These are phyloP conservation scores for Choristoneura rosaceana DNA, from an alignment of 2,888 invertebrate species.

Conservation along the genomic window DNA sequence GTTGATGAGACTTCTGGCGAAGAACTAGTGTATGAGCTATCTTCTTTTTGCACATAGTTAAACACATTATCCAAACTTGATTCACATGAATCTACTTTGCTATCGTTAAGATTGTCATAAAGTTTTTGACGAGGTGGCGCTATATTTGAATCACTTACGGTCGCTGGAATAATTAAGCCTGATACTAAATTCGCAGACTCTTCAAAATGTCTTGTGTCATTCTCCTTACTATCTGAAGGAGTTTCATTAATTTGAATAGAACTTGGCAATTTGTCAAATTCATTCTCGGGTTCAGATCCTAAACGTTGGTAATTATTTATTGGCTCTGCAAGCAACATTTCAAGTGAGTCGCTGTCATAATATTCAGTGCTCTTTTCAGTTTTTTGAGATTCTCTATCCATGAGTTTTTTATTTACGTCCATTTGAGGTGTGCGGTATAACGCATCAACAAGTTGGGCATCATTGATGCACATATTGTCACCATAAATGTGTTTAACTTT, in stretches of 20 bases:
- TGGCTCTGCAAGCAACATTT: constrained; percentile 61
- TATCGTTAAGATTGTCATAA: constrained; percentile 50
- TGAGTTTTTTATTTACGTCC: constrained; percentile 70
- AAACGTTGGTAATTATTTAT: constrained; percentile 32
- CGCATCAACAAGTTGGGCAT: constrained; percentile 68
- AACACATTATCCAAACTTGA: constrained; percentile 62
- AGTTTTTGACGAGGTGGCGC: background rate
- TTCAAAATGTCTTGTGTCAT: background rate
- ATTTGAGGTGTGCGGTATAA: constrained; percentile 73
- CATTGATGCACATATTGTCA: constrained; percentile 64
- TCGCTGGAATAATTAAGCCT: constrained; percentile 4
- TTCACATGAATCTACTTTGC: constrained; percentile 61
- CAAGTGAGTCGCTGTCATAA: constrained; percentile 61
- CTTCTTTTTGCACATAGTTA: constrained; percentile 54
- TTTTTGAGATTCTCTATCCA: constrained; percentile 51
- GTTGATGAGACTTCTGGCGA: constrained; percentile 81
- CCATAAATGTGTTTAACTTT: constrained; percentile 68
- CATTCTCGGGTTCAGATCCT: constrained; percentile 1
- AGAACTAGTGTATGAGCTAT: constrained; percentile 56
- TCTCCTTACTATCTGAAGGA: constrained; percentile 1
- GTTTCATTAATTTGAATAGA: background rate
- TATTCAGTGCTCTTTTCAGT: constrained; percentile 48
- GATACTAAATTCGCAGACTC: constrained; percentile 1
- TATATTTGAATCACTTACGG: background rate
- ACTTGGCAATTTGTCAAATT: background rate